Percentiles rank a stretch among this genome's conserved stretches.
Evolutionary conservation across 2,888 invertebrate species (phyloP).

Genomic region (Carcina quercana): DNA sequence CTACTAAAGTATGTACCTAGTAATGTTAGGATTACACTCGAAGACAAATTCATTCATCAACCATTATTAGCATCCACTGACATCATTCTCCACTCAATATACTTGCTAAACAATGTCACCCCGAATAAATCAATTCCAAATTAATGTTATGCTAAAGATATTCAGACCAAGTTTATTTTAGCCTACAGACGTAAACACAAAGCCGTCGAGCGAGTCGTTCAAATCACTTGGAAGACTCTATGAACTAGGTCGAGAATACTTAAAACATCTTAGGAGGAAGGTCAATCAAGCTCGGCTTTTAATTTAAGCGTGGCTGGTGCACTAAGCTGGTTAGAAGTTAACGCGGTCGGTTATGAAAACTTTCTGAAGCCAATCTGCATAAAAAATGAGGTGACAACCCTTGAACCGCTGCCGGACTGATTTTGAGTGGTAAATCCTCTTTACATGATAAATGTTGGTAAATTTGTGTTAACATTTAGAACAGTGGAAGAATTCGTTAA

Average conservation of each 20-base stretch:
- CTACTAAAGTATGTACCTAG: no score
- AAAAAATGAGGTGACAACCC: slow-evolving; percentile 44
- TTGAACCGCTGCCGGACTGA: slow-evolving; percentile 20
- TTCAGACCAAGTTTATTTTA: background rate
- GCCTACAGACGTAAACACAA: slow-evolving; percentile 18
- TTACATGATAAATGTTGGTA: slow-evolving; percentile 27
- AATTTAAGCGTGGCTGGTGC: slow-evolving; percentile 29
- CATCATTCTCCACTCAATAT: no score
- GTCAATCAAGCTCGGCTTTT: slow-evolving; percentile 33
- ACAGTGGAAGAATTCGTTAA: slow-evolving; percentile 4
- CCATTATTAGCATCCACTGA: no score
- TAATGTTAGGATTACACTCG: no score
- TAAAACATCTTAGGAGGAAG: slow-evolving; percentile 26
- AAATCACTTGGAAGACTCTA: slow-evolving; percentile 20
- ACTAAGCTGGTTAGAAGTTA: slow-evolving; percentile 34
- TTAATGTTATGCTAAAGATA: background rate
- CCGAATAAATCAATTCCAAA: background rate
- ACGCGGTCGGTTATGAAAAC: slow-evolving; percentile 31
- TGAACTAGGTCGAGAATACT: slow-evolving; percentile 31
- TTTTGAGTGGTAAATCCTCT: slow-evolving; percentile 34
- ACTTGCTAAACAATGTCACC: no score
- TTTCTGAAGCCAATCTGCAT: slow-evolving; percentile 44
- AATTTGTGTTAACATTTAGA: slow-evolving; percentile 22
- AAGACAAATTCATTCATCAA: no score
- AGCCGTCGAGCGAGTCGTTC: slow-evolving; percentile 9